A percentile compares a stretch with the other conserved stretches of the same genome.
Evolutionary conservation across 2,113 vertebrate species (phyloP).

Genomic region (Plecturocebus donacophilus): DNA sequence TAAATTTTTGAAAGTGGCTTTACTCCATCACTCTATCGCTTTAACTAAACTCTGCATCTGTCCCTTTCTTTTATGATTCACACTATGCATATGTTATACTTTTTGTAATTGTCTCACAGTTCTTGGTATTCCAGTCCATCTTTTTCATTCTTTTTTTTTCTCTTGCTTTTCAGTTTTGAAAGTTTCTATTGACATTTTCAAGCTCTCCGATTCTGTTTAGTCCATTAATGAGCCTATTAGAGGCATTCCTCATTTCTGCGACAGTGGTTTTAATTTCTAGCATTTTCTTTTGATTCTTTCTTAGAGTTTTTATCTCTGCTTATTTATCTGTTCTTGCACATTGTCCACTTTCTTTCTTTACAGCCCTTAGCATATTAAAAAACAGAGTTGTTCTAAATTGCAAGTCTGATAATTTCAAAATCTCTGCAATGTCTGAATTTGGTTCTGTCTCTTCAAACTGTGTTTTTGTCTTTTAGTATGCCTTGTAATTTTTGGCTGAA

Average conservation of each 20-base stretch:
- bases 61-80: background rate
- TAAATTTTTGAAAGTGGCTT: background rate
- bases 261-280: background rate
- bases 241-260: background rate
- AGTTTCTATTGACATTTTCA: background rate
- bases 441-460: background rate
- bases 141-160: background rate
- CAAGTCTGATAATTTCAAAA: background rate
- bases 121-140: background rate
- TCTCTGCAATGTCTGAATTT: background rate
- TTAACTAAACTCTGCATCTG: background rate
- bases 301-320: background rate
- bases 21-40: background rate
- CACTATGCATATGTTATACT: background rate
- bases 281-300: background rate
- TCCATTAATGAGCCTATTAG: background rate
- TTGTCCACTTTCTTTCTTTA: background rate
- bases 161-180: background rate
- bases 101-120: background rate
- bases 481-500: background rate
- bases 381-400: background rate
- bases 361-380: background rate
- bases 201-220: background rate
- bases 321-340: background rate
- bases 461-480: background rate